Evolutionary conservation across 1,140 invertebrate genomes (phyloP).

Genomic region (Ceratina calcarata): DNA sequence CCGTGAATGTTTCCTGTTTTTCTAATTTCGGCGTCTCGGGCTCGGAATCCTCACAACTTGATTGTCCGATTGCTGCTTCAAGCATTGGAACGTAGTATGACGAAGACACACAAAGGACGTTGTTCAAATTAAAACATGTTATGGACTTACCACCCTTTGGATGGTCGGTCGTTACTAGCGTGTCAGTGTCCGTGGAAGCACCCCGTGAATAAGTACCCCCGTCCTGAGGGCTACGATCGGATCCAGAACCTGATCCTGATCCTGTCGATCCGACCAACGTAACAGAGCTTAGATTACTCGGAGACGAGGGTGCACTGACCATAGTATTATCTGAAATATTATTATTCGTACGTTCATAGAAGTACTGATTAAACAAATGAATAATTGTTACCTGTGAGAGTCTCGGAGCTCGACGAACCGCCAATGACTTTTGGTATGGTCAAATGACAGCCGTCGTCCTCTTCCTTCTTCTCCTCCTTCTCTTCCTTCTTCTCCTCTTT

Average conservation of each 20-base stretch:
- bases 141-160: slow-evolving; percentile 52
- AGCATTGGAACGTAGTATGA: neutral
- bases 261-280: slow-evolving; percentile 84
- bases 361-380: no score
- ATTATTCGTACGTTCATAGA: no score
- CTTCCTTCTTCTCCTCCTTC: slow-evolving; percentile 64
- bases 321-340: slow-evolving; percentile 73
- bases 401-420: slow-evolving; percentile 87
- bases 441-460: slow-evolving; percentile 82
- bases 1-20: slow-evolving; percentile 37
- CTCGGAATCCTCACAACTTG: slow-evolving; percentile 64
- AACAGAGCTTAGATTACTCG: slow-evolving; percentile 86
- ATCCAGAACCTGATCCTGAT: slow-evolving; percentile 80
- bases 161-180: slow-evolving; percentile 46
- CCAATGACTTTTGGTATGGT: slow-evolving; percentile 86
- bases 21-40: slow-evolving; percentile 49
- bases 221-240: slow-evolving; percentile 77
- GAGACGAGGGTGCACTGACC: slow-evolving; percentile 84
- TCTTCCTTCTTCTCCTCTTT: slow-evolving; percentile 69
- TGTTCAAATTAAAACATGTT: neutral
- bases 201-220: slow-evolving; percentile 56
- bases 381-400: slow-evolving; percentile 83
- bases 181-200: slow-evolving; percentile 74
- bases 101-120: neutral
- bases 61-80: slow-evolving; percentile 63